Conservation (phyloP, 1,140 invertebrate genomes). For the Lucilia cuprina region DNA sequence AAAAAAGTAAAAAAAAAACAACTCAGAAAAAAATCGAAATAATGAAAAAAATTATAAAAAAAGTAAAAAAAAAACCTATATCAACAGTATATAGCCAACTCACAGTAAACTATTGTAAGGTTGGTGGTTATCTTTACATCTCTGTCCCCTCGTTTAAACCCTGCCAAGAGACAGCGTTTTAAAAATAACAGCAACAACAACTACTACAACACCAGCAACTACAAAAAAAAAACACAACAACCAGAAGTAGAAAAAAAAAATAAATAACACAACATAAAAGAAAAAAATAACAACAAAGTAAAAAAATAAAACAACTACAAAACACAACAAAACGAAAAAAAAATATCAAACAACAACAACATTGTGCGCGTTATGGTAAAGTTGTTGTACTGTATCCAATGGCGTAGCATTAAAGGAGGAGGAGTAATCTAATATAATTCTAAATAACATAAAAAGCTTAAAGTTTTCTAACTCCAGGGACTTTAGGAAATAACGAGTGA, state of each 20-base stretch:
- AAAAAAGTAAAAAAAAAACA: background rate
- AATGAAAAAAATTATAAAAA: slow-evolving; percentile 1
- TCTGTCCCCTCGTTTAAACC: slow-evolving; percentile 16
- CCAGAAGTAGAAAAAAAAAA: background rate
- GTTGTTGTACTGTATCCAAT: background rate
- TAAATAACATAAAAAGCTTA: too few species aligned
- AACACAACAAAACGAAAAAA: too few species aligned
- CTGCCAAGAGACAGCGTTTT: background rate
- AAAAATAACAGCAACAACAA: slow-evolving; percentile 25
- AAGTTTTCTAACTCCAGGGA: too few species aligned
- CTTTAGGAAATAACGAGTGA: too few species aligned
- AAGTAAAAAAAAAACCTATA: background rate
- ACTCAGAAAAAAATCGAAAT: slow-evolving; percentile 23
- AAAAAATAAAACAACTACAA: too few species aligned
- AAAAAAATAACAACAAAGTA: background rate
- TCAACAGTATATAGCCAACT: slow-evolving; percentile 5
- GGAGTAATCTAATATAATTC: background rate
- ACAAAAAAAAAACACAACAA: background rate
- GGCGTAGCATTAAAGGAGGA: background rate
- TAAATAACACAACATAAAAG: slow-evolving; percentile 5
- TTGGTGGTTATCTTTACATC: slow-evolving; percentile 34
- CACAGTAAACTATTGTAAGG: slow-evolving; percentile 25
- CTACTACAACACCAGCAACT: background rate
- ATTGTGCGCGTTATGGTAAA: background rate
- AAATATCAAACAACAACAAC: background rate